Evolutionary conservation across 2,888 invertebrate species (phyloP), one percentile per base, ranked within the genome.

Genomic region (Pycnomerus fuliginosus): DNA sequence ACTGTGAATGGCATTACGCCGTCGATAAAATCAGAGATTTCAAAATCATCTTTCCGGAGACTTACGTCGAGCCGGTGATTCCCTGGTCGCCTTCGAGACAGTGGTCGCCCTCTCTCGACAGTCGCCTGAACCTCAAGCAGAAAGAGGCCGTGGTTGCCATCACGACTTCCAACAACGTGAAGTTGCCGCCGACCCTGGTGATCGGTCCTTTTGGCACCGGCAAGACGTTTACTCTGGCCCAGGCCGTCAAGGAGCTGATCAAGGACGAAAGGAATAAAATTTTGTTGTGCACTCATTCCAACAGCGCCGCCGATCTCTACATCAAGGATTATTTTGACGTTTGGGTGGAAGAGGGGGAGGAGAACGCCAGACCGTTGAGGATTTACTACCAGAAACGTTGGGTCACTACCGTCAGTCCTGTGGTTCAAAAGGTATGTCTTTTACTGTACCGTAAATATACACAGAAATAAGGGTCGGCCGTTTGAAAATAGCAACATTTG

Each of bases 121-220:
- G 76, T 1, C 76, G 80, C 48, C 68, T 90, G 25, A 90, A 90
- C 72, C 77, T 82, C 7, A 86, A 87, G 60, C 90, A 91, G 65
- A 82, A 82, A 56, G 87, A 87, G 64, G 90, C 90, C 0, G 80
- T 90, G 1, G 78, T 83, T 35, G 84, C 86, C 3, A 89, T 90
- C 47, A 85, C 87, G 10, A 80, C 85, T 4, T 79, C 85, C 0
- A 67, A 77, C 11, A 74, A 75, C 38, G 73, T 80, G 11, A 75
- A 77, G 38, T 64, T 87, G 34, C 87, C 87, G 0, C 87, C 87
- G 0, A 82, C 88, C 44, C 69, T 88, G 30, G 76, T 88, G 3
- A 83, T 87, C 34, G 68, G 87, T 1, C 90, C 90, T 0, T 90
- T 87, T 69, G 90, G 90, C n/a, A 90, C 90, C 0, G 90, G 90